These are phyloP conservation scores for Eulacestoma nigropectus DNA, from an alignment of 2,113 vertebrate genomes.

Conservation along the genomic window DNA sequence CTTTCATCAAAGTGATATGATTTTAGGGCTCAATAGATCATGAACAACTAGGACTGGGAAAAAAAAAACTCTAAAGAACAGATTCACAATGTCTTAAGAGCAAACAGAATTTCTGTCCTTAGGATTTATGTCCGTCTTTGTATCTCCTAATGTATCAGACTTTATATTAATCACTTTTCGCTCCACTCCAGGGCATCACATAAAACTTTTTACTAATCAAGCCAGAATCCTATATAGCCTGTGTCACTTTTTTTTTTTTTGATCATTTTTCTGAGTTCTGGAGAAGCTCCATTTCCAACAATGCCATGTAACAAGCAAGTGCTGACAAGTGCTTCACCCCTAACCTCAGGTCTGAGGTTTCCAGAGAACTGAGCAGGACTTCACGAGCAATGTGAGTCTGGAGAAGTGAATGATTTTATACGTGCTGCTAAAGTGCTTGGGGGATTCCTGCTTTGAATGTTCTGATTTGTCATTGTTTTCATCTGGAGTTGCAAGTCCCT, in stretches of 20 bases:
- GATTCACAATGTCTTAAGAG: background rate
- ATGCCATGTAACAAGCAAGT: background rate
- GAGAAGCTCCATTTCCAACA: background rate
- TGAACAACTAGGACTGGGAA: background rate
- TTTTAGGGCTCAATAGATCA: background rate
- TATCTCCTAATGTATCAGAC: background rate
- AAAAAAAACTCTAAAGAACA: background rate
- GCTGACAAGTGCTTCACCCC: background rate
- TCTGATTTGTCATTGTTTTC: constrained; percentile 7
- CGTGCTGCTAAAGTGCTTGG: background rate
- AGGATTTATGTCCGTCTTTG: background rate
- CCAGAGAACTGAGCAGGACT: background rate
- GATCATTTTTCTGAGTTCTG: background rate
- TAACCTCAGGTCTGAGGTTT: background rate
- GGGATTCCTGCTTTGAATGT: background rate
- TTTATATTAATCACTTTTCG: background rate
- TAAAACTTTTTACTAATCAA: background rate
- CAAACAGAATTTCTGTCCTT: background rate
- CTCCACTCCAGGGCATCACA: background rate
- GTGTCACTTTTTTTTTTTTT: background rate
- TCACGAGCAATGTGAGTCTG: background rate
- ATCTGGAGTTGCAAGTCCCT: background rate
- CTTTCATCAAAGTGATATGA: background rate
- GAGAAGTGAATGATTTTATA: background rate
- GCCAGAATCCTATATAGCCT: background rate